Percentiles rank a stretch among this genome's conserved stretches.
phyloP scores from a whole-genome alignment of 2,113 vertebrate species.

The Meriones unguiculatus region DNA sequence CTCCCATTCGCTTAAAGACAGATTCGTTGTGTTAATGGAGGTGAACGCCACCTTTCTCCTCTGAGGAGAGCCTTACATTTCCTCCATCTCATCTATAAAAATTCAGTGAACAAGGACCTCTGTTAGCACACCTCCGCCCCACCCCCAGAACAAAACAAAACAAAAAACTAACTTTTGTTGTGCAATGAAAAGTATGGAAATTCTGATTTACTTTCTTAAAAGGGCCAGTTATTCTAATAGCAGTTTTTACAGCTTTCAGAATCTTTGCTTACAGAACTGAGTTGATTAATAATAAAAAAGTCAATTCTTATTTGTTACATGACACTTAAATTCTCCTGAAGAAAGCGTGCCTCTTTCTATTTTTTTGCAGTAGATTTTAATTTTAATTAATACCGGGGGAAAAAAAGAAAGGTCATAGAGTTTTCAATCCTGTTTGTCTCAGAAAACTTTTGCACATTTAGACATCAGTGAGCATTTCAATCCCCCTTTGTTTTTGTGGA shows the following conservation, averaged over 20 bases:
- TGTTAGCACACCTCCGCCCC: background rate
- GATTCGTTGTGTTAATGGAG: conserved; percentile 37
- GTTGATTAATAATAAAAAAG: background rate
- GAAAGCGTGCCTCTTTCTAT: background rate
- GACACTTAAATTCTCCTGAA: background rate
- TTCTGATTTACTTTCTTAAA: background rate
- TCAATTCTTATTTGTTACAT: background rate
- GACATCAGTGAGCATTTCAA: background rate
- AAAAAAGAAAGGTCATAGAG: background rate
- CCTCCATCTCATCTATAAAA: conserved; percentile 4
- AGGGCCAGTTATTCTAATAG: background rate
- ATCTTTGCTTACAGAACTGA: conserved; percentile 26
- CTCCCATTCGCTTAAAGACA: conserved; percentile 48
- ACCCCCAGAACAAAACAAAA: background rate
- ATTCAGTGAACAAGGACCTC: background rate
- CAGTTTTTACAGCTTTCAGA: background rate
- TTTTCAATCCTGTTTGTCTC: background rate
- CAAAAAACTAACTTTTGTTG: background rate
- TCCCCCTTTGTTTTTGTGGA: background rate
- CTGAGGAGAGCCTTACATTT: background rate
- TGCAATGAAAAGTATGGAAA: background rate
- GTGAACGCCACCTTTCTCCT: background rate
- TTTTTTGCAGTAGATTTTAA: conserved; percentile 47
- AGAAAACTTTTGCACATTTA: background rate
- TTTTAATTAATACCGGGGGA: background rate